These are phyloP conservation scores for Parelbella ahira DNA, from an alignment of 2,888 invertebrate species.

Conservation along the genomic window DNA sequence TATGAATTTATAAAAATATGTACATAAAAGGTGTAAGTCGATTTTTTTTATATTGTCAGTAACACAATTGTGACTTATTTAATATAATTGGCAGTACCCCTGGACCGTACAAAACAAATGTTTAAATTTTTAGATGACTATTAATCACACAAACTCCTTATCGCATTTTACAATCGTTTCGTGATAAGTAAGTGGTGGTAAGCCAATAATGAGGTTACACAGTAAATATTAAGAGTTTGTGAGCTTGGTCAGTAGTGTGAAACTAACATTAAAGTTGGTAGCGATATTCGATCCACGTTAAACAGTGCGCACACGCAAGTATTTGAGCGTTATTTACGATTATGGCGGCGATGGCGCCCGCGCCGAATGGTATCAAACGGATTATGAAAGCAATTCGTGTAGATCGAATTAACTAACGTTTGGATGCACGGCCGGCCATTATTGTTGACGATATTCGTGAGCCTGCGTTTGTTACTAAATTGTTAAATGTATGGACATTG, in stretches of 20 bases:
- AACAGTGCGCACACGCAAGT: slow-evolving; percentile 42
- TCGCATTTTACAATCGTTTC: no score
- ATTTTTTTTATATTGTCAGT: no score
- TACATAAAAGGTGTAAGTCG: no score
- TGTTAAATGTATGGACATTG: not conserved
- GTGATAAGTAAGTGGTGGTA: no score
- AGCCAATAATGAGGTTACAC: no score
- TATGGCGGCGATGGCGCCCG: slow-evolving; percentile 42
- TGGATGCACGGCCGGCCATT: slow-evolving; percentile 7
- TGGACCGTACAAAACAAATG: no score
- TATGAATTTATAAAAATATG: no score
- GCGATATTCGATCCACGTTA: slow-evolving; percentile 47
- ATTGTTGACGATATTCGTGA: slow-evolving; percentile 1
- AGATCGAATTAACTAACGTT: slow-evolving; percentile 19
- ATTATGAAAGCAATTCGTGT: slow-evolving; percentile 42
- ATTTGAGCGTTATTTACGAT: slow-evolving; percentile 53
- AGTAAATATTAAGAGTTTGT: no score
- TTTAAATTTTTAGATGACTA: no score
- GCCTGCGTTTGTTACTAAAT: not conserved
- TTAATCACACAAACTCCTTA: no score
- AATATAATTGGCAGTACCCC: no score
- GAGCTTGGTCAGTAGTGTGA: slow-evolving; percentile 12
- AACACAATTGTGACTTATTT: no score
- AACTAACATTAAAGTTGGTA: slow-evolving; percentile 36
- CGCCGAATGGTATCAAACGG: slow-evolving; percentile 46